Conservation (phyloP, 1,140 invertebrate genomes). For the Zaprionus ornatus region DNA sequence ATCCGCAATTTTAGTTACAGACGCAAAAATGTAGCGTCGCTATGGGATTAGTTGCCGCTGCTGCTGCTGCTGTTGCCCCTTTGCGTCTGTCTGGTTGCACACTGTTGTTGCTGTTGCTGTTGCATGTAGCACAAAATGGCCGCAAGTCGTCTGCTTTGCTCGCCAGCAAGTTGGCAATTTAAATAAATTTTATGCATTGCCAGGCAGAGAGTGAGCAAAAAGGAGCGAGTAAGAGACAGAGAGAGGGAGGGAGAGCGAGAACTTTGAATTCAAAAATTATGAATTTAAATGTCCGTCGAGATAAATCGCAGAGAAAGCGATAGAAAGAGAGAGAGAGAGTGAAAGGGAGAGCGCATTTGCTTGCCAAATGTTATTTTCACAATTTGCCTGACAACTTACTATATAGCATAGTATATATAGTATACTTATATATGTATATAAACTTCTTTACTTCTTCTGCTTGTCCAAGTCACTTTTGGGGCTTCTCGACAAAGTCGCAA, state of each 20-base stretch:
- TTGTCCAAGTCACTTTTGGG: constrained; percentile 20
- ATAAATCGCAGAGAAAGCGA: constrained; percentile 56
- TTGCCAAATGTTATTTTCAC: constrained; percentile 19
- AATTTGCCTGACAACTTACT: constrained; percentile 20
- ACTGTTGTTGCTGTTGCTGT: background rate
- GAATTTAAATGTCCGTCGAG: constrained; percentile 72
- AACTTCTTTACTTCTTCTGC: constrained; percentile 19
- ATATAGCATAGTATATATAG: background rate
- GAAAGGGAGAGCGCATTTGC: constrained; percentile 1
- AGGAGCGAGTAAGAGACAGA: too few species aligned
- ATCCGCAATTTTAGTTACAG: constrained; percentile 67
- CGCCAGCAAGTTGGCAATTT: constrained; percentile 52
- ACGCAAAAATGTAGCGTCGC: constrained; percentile 53
- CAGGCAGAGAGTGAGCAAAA: background rate
- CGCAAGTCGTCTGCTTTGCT: constrained; percentile 30
- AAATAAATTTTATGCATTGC: constrained; percentile 52
- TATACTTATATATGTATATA: background rate
- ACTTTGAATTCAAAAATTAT: constrained; percentile 57
- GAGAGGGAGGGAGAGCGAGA: background rate
- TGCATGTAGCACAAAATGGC: constrained; percentile 5
- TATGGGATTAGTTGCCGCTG: constrained; percentile 55
- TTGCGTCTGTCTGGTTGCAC: constrained; percentile 26
- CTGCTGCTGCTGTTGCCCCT: constrained; percentile 4
- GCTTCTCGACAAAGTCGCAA: background rate
- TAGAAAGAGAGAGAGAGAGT: background rate